These are phyloP conservation scores for Neolamprologus ventralis DNA, from an alignment of 2,113 vertebrate species.

Conservation along the genomic window DNA sequence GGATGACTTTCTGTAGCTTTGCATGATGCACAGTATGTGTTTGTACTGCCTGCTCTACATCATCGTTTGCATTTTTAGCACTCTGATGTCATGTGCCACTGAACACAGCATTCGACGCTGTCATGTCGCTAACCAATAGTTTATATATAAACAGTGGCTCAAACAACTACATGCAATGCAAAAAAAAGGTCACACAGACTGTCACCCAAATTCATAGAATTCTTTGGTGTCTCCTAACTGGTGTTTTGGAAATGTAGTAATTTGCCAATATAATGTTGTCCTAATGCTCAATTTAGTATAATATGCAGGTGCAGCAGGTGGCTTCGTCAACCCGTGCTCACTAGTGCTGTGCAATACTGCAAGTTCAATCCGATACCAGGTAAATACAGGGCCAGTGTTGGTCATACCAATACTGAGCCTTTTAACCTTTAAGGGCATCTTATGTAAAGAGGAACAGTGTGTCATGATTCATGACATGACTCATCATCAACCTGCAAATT, in stretches of 20 bases:
- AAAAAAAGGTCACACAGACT: background rate
- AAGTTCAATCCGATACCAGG: background rate
- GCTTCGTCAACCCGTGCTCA: background rate
- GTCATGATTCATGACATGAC: background rate
- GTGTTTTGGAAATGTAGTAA: background rate
- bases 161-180: background rate
- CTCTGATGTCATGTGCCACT: background rate
- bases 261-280: background rate
- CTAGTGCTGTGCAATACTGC: background rate
- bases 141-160: background rate
- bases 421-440: background rate
- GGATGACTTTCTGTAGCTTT: background rate
- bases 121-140: background rate
- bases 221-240: too few species aligned
- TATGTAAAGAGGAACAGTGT: background rate
- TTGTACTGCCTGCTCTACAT: background rate
- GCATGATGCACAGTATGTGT: background rate
- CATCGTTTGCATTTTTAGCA: background rate
- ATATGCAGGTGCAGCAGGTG: background rate
- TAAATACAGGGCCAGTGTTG: background rate
- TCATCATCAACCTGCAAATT: background rate
- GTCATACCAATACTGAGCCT: background rate
- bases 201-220: background rate
- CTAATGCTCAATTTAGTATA: accelerated
- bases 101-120: background rate